Evolutionary conservation across 2,797 vertebrate genomes (phyloP).

Genomic region (Falco naumanni): DNA sequence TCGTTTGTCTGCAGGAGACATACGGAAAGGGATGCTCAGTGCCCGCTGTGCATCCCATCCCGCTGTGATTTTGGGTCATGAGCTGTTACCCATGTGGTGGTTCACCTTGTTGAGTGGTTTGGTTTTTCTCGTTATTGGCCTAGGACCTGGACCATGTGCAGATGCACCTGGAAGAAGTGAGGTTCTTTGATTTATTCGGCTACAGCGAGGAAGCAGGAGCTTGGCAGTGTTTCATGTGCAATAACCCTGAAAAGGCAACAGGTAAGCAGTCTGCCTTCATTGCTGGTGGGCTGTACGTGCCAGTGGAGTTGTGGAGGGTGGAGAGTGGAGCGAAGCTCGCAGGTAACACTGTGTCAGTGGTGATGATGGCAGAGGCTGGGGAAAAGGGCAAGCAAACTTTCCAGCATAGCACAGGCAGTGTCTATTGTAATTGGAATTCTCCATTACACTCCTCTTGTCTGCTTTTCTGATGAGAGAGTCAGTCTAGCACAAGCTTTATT

Average conservation of each 20-base stretch:
- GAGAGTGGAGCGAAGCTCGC: neutral
- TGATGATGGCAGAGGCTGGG: neutral
- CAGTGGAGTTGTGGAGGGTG: neutral
- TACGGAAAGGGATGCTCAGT: accelerated
- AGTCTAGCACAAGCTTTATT: neutral
- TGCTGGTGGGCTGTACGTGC: neutral
- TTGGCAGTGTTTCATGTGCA: constrained; percentile 99
- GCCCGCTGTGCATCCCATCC: neutral
- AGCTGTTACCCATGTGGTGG: neutral
- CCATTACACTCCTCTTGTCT: neutral
- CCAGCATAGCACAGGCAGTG: neutral
- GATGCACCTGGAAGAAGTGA: constrained; percentile 91
- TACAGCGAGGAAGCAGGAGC: constrained; percentile 87
- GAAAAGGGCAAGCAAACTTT: neutral
- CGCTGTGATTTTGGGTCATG: neutral
- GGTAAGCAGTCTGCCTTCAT: constrained; percentile 73
- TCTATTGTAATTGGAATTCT: neutral
- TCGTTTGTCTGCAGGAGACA: neutral
- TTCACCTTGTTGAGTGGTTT: neutral
- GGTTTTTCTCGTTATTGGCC: neutral
- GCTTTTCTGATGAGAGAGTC: neutral
- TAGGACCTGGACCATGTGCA: constrained; percentile 91
- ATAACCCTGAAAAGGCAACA: constrained; percentile 93
- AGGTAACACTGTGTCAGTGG: accelerated
- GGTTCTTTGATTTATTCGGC: constrained; percentile 95